Conservation (phyloP, 2,113 vertebrate species). For the Tauraco erythrolophus region DNA sequence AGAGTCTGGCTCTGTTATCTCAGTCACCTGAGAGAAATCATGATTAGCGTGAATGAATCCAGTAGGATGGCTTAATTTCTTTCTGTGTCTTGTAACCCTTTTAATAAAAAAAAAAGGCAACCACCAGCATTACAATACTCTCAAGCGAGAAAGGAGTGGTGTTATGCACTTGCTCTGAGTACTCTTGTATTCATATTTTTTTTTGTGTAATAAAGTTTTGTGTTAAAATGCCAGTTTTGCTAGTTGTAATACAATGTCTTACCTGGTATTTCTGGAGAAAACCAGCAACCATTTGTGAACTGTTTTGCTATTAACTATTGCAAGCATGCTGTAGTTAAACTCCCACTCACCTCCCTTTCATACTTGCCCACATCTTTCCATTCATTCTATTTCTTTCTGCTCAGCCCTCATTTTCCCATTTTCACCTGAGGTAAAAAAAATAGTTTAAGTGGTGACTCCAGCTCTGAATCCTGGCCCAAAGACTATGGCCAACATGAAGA, state of each 20-base stretch:
- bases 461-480: neutral
- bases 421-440: neutral
- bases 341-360: neutral
- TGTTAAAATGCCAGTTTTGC: neutral
- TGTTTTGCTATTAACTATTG: neutral
- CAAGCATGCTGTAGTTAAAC: neutral
- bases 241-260: neutral
- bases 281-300: neutral
- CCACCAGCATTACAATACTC: neutral
- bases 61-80: neutral
- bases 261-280: neutral
- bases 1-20: neutral
- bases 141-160: neutral
- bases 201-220: neutral
- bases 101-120: neutral
- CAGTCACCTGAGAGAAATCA: neutral
- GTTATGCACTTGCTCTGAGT: neutral
- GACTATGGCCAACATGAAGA: neutral
- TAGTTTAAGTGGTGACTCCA: neutral
- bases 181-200: neutral
- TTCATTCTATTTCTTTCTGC: neutral
- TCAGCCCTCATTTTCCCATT: neutral
- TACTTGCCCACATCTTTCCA: neutral
- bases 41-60: neutral
- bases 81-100: neutral